These are phyloP conservation scores for Platygyra sinensis DNA, from an alignment of 64 coral and sea anemone genomes.

Conservation along the genomic window DNA sequence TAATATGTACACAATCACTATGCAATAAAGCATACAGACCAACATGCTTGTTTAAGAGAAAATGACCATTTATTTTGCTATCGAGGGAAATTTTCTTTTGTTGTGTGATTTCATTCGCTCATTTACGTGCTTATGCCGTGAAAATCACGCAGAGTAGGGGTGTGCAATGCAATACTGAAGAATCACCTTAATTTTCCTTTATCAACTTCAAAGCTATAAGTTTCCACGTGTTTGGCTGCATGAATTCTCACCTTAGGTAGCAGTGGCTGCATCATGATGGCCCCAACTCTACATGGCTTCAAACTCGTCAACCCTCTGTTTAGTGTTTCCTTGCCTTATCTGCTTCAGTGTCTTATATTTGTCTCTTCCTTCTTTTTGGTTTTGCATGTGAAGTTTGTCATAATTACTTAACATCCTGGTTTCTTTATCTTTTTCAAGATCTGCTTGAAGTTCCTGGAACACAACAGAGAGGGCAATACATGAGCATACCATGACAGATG, in stretches of 20 bases:
- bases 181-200: too few relatives aligned
- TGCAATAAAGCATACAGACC: too few relatives aligned
- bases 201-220: too few relatives aligned
- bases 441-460: conserved; percentile 33
- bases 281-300: conserved; percentile 49
- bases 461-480: not conserved
- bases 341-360: conserved; percentile 97
- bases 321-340: conserved; percentile 92
- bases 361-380: conserved; percentile 67
- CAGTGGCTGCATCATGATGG: not conserved
- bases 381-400: conserved; percentile 58
- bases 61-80: too few relatives aligned
- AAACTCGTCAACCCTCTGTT: conserved; percentile 88
- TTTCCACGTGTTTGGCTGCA: too few relatives aligned
- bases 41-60: too few relatives aligned
- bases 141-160: too few relatives aligned
- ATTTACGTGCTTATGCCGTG: too few relatives aligned
- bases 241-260: not conserved
- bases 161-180: too few relatives aligned
- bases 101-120: too few relatives aligned
- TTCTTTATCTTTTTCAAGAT: conserved; percentile 23
- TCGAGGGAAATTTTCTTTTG: too few relatives aligned
- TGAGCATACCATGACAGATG: not conserved
- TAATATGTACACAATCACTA: too few relatives aligned
- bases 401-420: not conserved